Base-by-base conservation (phyloP, 2,113 vertebrate genomes). In the Balaeniceps rex region DNA sequence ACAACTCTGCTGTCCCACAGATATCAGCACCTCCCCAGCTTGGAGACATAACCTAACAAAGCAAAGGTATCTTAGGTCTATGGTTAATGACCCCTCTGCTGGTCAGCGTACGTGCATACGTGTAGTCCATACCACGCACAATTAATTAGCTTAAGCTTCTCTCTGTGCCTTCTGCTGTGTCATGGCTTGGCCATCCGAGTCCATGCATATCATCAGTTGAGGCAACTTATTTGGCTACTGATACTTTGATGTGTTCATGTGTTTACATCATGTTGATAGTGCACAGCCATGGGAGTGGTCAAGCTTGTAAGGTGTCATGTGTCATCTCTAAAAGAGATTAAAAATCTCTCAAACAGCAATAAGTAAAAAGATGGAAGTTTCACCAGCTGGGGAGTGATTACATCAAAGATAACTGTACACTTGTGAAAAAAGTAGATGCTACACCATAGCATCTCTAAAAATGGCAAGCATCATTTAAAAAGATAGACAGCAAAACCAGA, bases 61-160 rank as follows among this genome's bases (percentile, higher is more conserved):
- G 58, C 49, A 51, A 81, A 63, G 12, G 14, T 66, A 42, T 60
- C 15, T 66, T 36, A 60, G 34, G 6, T n/a, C 55, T 52, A 12
- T 36, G 15, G 22, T 86, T 55, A 83, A 55, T 44, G 36, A 47
- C 16, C 3, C 11, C 8, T 7, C 2, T 2, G 1, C 7, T 64
- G 44, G 26, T 63, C 42, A 57, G 33, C 1, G 0, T 34, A 61
- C 3, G 0, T 34, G 33, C 14, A 31, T 42, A 9, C 2, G 1
- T 64, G 19, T 55, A 82, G 66, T 36, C 24, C 21, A 31, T 38
- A 54, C 25, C 19, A 44, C 26, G 24, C 44, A 65, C 51, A 38
- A 11, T 34, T 65, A 52, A 38, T 61, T 47, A 55, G 10, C 24
- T 71, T 70, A 71, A 44, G 24, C n/a, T 81, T 70, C n/a, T 25